phyloP scores from a whole-genome alignment of 53 echinoderm and acorn worm species.

The Henricia sp. region DNA sequence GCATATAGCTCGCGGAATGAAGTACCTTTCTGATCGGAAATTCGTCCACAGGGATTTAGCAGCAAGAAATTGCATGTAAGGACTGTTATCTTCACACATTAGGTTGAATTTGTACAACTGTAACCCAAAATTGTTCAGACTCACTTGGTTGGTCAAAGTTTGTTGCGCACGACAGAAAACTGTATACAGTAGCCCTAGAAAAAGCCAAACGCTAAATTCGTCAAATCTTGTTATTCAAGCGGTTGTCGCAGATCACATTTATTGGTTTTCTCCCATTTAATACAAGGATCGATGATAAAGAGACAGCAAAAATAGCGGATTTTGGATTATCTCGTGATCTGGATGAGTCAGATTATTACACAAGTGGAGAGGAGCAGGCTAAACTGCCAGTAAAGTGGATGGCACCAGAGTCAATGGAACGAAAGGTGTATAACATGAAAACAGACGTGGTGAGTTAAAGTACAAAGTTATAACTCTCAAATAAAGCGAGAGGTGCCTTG shows the following conservation, averaged over 20 bases:
- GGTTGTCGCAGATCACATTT: too few relatives aligned
- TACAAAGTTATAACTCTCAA: too few relatives aligned
- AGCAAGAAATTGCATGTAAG: slow-evolving; percentile 65
- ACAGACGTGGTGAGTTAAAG: slow-evolving; percentile 57
- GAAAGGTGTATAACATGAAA: slow-evolving; percentile 33
- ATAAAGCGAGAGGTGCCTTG: too few relatives aligned
- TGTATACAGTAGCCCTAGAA: background rate
- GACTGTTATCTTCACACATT: background rate
- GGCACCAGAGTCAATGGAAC: slow-evolving; percentile 51
- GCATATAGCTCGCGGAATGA: slow-evolving; percentile 49
- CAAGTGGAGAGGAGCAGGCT: slow-evolving; percentile 20
- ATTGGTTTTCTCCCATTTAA: background rate
- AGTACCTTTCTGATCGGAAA: slow-evolving; percentile 34
- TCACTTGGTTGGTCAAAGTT: too few relatives aligned
- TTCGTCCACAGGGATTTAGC: slow-evolving; percentile 60
- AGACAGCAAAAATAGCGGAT: slow-evolving; percentile 41
- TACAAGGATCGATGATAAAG: slow-evolving; percentile 43
- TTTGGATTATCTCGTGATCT: slow-evolving; percentile 49
- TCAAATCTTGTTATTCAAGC: too few relatives aligned
- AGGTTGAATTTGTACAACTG: background rate
- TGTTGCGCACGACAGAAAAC: background rate
- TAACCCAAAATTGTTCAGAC: too few relatives aligned
- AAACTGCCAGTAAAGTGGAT: slow-evolving; percentile 62
- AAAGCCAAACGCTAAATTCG: background rate
- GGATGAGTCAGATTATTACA: slow-evolving; percentile 35